Evolutionary conservation across 2,888 invertebrate genomes (phyloP), one percentile per base, ranked within the genome.

Genomic region (Cryptus armator): DNA sequence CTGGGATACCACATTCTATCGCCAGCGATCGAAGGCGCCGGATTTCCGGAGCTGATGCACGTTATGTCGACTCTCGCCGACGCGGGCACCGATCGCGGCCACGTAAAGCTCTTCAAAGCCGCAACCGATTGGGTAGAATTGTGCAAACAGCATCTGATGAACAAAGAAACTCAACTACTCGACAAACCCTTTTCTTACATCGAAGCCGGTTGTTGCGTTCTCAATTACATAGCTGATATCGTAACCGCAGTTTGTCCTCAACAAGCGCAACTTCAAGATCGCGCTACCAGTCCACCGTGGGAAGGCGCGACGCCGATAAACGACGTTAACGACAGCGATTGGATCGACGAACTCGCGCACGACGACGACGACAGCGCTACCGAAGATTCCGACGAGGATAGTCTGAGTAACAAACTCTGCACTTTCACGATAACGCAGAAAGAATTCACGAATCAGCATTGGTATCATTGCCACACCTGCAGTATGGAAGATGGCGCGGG

Each of bases 381-480:
- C 19, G 98, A 99, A 90, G 99, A 99, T 94, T 98, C 98, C 95
- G 98, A 98, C 93, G 98, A 98, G 93, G 98, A 98, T 93, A 97
- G 97, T 2, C 95, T 98, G 5, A 97, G 97, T 92, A 97, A 97
- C 93, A 98, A 99, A 93, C 95, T 99, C 14, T 99, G 99, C 94
- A 99, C 99, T 0, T 99, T 98, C 94, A 99, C 99, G 6, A 96
- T 99, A 77, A 99, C 99, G 0, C 98, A 99, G 93, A 98, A 98
- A 91, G 99, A 99, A 94, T 99, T 99, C 93, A 99, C 99, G 98
- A 99, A 98, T 94, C 99, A 98, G 92, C 98, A 98, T 93, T 98
- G 99, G 99, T 99, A 99, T 94, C 99, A 99, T 94, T 99, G 99
- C 93, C 99, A 99, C 94, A 99, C 99, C 0, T 99, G 99, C 94